Conservation (phyloP, 2,888 invertebrate species). For the Stenichneumon culpator region DNA sequence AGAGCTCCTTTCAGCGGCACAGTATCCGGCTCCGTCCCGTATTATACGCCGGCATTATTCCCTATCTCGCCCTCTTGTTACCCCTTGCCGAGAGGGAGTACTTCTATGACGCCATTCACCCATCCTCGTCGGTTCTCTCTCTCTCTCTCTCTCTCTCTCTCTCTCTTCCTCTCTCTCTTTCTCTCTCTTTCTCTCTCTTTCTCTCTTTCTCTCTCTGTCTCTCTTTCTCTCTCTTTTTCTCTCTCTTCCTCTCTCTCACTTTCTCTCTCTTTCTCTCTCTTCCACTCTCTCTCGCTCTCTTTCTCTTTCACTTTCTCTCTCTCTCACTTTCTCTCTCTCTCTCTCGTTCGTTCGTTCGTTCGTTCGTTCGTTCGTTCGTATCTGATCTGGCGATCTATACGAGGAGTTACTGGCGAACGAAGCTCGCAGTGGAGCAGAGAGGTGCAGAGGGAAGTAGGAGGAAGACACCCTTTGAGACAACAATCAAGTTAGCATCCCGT, state of each 20-base stretch:
- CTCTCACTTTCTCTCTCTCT: no score
- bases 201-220: no score
- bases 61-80: constrained; percentile 31
- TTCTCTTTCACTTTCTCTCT: no score
- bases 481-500: constrained; percentile 83
- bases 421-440: constrained; percentile 10
- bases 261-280: no score
- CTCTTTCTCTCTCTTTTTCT: no score
- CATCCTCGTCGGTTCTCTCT: background rate
- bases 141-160: no score
- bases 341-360: background rate
- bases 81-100: constrained; percentile 23
- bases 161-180: no score
- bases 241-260: no score
- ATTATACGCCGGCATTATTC: background rate
- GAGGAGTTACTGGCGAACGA: constrained; percentile 54
- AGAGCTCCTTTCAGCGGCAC: constrained; percentile 31
- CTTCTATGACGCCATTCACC: constrained; percentile 43
- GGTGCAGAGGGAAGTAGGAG: constrained; percentile 35
- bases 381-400: constrained; percentile 75
- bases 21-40: constrained; percentile 35
- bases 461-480: constrained; percentile 80
- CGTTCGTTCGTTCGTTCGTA: constrained; percentile 64
- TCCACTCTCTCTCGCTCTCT: no score
- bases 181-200: no score